Conservation (phyloP, 2,797 vertebrate genomes). For the Sparidentex hasta region DNA sequence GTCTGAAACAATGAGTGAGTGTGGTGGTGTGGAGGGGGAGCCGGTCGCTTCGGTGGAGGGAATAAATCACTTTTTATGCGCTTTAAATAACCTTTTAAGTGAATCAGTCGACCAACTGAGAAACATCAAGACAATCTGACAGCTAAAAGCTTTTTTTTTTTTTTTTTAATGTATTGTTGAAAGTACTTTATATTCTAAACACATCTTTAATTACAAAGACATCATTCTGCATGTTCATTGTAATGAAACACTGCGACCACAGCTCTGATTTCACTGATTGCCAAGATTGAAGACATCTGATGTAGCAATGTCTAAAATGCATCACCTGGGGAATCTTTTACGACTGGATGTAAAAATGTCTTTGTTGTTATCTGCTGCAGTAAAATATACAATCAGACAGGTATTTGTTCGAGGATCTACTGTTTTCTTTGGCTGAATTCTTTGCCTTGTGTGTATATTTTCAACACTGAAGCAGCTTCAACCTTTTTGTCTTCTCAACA, state of each 20-base stretch:
- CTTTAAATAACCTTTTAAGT: not conserved
- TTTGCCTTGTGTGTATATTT: too few relatives aligned
- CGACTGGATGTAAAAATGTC: not conserved
- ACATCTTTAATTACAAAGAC: not conserved
- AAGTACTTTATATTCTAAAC: not conserved
- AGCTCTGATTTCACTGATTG: not conserved
- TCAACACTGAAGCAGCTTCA: too few relatives aligned
- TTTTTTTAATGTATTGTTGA: not conserved
- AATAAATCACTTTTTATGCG: not conserved
- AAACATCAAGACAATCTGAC: not conserved
- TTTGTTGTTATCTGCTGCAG: not conserved
- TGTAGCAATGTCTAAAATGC: not conserved
- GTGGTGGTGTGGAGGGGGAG: not conserved
- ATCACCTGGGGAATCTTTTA: not conserved
- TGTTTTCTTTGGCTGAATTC: too few relatives aligned
- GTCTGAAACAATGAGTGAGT: constrained; percentile 9
- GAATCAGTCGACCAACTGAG: not conserved
- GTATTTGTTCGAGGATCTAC: too few relatives aligned
- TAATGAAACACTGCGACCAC: not conserved
- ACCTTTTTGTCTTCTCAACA: too few relatives aligned
- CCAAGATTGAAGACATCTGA: not conserved
- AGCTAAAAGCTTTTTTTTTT: not conserved
- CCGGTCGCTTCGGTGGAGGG: not conserved
- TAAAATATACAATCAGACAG: not conserved
- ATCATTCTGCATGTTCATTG: not conserved